phyloP scores from a whole-genome alignment of 2,113 vertebrate genomes.

The Enhydra lutris region DNA sequence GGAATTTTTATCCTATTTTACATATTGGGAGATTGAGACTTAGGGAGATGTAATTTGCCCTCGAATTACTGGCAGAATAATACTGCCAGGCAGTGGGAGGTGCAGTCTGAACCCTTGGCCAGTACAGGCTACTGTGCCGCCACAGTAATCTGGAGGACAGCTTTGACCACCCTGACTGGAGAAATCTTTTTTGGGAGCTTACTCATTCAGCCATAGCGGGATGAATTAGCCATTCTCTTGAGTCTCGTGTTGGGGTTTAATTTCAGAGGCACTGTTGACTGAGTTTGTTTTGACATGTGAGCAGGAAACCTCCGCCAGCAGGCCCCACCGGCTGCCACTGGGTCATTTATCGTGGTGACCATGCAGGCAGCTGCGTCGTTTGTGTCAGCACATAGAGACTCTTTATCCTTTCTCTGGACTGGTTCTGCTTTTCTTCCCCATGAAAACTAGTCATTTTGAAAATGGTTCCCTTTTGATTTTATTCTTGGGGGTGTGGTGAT shows the following conservation, averaged over 20 bases:
- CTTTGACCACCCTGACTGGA: background rate
- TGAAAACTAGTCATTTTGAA: background rate
- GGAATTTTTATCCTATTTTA: background rate
- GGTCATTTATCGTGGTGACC: background rate
- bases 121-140: background rate
- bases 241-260: background rate
- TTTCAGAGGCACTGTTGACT: background rate
- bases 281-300: background rate
- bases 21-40: conserved; percentile 1
- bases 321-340: background rate
- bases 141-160: background rate
- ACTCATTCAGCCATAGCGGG: background rate
- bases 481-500: background rate
- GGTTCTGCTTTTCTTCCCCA: background rate
- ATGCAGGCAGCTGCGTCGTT: background rate
- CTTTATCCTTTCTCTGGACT: background rate
- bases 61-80: background rate
- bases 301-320: background rate
- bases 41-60: background rate
- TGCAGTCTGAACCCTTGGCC: background rate
- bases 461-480: background rate
- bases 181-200: background rate
- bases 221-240: background rate
- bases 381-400: background rate
- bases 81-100: background rate